phyloP scores from a whole-genome alignment of 2,113 vertebrate species.

The Aptenodytes patagonicus region DNA sequence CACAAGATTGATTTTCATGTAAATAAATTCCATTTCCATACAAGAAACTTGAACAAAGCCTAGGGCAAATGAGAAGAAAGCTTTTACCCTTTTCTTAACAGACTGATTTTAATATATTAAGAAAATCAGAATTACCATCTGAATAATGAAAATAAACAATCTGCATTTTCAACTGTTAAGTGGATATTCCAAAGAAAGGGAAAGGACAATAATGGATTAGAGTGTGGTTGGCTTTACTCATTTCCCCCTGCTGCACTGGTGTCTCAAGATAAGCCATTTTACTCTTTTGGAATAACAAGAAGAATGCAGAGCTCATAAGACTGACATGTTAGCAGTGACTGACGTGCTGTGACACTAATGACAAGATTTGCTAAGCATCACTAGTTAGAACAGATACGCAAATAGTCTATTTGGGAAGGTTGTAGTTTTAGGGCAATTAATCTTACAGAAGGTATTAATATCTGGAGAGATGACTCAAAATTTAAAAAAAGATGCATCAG shows the following conservation, averaged over 20 bases:
- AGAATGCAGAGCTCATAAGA: background rate
- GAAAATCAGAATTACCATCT: background rate
- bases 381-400: background rate
- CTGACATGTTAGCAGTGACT: background rate
- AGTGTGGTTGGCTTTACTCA: background rate
- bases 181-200: background rate
- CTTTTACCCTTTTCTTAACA: background rate
- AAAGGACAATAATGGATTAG: background rate
- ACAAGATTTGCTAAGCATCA: background rate
- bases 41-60: background rate
- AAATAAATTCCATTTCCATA: background rate
- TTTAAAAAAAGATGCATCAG: background rate
- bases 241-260: background rate
- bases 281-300: background rate
- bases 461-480: background rate
- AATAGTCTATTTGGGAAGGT: background rate
- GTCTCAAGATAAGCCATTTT: background rate
- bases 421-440: background rate
- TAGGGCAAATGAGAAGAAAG: background rate
- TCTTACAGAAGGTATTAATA: background rate
- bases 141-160: background rate
- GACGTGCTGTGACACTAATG: background rate
- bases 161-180: background rate
- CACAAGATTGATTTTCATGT: background rate
- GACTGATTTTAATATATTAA: background rate